Evolutionary conservation across 2,113 vertebrate genomes (phyloP), one percentile per base, ranked within the genome.

Genomic region (Petromus typicus): DNA sequence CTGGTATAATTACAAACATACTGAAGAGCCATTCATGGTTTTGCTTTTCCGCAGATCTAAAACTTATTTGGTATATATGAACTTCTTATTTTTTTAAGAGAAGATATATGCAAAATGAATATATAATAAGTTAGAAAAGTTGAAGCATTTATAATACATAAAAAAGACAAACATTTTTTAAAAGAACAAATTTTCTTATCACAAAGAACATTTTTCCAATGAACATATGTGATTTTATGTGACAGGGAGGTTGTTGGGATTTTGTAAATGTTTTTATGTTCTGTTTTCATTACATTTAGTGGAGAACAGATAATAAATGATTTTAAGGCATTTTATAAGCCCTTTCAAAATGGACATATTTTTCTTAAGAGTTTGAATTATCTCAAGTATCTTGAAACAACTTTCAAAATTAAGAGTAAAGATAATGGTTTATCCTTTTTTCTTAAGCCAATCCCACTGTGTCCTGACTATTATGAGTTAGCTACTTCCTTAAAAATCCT

Each of bases 341-440:
- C 16, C 59, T 89, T 82, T 92, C 85, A 81, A 89, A 76, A 34
- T 89, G 45, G 45, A 27, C 63, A 6, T 40, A 37, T 57, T 89
- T 91, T 91, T 51, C 30, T 79, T n/a, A 87, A 51, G 13, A 83
- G 6, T 86, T 96, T 76, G 9, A 48, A 54, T 6, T 56, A 76
- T 91, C 73, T 48, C 48, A 89, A 82, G 40, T 88, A 76, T 32
- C 14, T 25, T n/a, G 57, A 78, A 27, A 51, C 32, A 92, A 25
- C 37, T 79, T 45, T 91, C n/a, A 87, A 83, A 89, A 43, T 89
- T 83, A 90, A 75, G 78, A 61, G 40, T 92, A 75, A 87, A 90
- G 45, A 69, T 27, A 37, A 66, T 43, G 90, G 22, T 43, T 93
- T 88, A 27, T 76, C 3, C 64, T 18, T 9, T n/a, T 82, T 63